Evolutionary conservation across 2,888 invertebrate species (phyloP).

Genomic region (Lapara coniferarum): DNA sequence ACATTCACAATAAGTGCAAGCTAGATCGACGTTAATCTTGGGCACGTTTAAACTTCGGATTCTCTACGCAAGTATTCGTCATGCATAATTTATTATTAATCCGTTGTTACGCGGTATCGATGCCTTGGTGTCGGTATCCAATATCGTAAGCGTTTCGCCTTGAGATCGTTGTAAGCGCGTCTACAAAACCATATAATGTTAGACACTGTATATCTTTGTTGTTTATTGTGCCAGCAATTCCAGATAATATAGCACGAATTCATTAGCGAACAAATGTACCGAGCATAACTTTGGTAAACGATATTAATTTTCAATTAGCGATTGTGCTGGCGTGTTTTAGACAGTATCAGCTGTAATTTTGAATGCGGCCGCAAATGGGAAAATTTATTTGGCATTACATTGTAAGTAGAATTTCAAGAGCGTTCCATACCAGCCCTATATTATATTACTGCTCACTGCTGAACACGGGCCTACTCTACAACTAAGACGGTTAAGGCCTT

Average conservation of each 20-base stretch:
- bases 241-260: constrained; percentile 15
- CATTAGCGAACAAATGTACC: background rate
- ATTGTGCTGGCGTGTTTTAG: background rate
- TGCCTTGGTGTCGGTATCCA: constrained; percentile 57
- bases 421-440: no score
- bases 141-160: constrained; percentile 54
- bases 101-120: constrained; percentile 46
- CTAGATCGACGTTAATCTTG: constrained; percentile 52
- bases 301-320: constrained; percentile 2
- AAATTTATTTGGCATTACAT: no score
- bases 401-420: no score
- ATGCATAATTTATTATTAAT: constrained; percentile 54
- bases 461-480: no score
- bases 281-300: background rate
- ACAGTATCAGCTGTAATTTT: no score
- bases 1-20: constrained; percentile 55
- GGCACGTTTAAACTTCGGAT: constrained; percentile 46
- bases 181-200: constrained; percentile 16
- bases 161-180: constrained; percentile 44
- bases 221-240: constrained; percentile 8
- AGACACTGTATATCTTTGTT: constrained; percentile 28
- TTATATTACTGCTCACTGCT: no score
- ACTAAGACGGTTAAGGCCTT: no score
- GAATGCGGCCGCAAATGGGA: no score
- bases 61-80: constrained; percentile 42